Base-by-base conservation (phyloP, 2,888 invertebrate genomes). In the Phyllotreta striolata region DNA sequence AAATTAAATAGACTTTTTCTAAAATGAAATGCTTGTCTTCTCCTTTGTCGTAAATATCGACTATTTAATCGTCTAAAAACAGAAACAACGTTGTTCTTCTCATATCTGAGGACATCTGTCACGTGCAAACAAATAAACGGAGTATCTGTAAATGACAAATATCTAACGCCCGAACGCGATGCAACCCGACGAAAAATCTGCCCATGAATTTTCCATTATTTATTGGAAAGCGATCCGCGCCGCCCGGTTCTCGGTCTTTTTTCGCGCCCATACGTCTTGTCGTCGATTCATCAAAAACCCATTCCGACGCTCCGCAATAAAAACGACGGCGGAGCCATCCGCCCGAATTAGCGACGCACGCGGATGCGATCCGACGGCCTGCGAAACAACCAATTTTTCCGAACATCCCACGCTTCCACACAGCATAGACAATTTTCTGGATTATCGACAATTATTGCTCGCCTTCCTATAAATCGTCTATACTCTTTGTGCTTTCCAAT, bases 321-420 rank as follows among this genome's bases (percentile, higher is more conserved):
- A 68, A 68, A 65, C 58, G 56, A 41, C n/a, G 57, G 54, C 62
- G 60, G 64, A 62, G 59, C 52, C 68, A 64, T 68, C 66, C 57
- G 62, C 59, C 60, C 62, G 64, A 59, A 68, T 68, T 68, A 64
- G 47, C 59, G 56, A 51, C 58, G 63, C 60, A 61, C 24, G 24
- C 24, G 24, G 24, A 24, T 24, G 24, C 24, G 63, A 67, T 67
- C 65, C 61, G 64, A 65, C 63, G 63, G 63, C 58, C 64, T 63
- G 67, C 64, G 55, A 63, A 67, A 59, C 59, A 56, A 39, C 55
- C 59, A 66, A 66, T 24, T 24, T 24, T 24, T 24, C 62, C 56
- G 58, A 65, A 24, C 24, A 24, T 24, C 24, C 24, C 24, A 24
- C 55, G 55, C 24, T 24, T 24, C 24, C 24, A 24, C 24, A 24